phyloP scores from a whole-genome alignment of 2,888 invertebrate genomes.

The Athripsodes cinereus region DNA sequence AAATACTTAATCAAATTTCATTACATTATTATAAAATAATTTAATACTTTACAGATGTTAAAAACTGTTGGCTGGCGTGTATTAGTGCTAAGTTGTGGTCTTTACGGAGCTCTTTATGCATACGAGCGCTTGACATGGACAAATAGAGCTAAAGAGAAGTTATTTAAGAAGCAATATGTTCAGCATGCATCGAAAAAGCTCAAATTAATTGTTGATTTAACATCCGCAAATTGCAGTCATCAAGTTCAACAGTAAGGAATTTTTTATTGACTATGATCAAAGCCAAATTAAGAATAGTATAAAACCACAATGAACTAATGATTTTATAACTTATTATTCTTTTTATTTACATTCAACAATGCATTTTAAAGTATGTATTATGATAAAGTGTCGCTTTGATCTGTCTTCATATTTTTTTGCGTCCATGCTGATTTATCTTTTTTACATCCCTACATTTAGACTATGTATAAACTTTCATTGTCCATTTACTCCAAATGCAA shows the following conservation, averaged over 20 bases:
- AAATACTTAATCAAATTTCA: too few relatives aligned
- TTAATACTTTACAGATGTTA: conserved; percentile 56
- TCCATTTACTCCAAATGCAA: not conserved
- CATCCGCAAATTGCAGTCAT: conserved; percentile 95
- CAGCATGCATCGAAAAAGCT: conserved; percentile 89
- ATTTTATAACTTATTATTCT: too few relatives aligned
- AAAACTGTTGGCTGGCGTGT: conserved; percentile 98
- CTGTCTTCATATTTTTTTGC: too few relatives aligned
- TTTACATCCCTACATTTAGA: too few relatives aligned
- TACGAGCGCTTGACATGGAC: conserved; percentile 99
- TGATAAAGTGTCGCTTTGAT: too few relatives aligned
- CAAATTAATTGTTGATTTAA: conserved; percentile 90
- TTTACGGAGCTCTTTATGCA: conserved; percentile 87
- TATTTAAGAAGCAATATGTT: conserved; percentile 94
- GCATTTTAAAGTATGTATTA: too few relatives aligned
- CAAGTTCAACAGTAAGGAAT: conserved; percentile 83
- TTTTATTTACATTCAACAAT: too few relatives aligned
- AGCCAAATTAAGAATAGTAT: too few relatives aligned
- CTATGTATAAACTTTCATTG: not conserved
- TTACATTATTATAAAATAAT: too few relatives aligned
- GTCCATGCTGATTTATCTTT: too few relatives aligned
- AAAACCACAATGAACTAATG: too few relatives aligned
- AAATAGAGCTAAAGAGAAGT: conserved; percentile 86
- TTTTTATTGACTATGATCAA: not conserved
- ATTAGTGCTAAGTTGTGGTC: conserved; percentile 71